These are phyloP conservation scores for Dipodomys merriami DNA, from an alignment of 2,113 vertebrate species.

Conservation along the genomic window DNA sequence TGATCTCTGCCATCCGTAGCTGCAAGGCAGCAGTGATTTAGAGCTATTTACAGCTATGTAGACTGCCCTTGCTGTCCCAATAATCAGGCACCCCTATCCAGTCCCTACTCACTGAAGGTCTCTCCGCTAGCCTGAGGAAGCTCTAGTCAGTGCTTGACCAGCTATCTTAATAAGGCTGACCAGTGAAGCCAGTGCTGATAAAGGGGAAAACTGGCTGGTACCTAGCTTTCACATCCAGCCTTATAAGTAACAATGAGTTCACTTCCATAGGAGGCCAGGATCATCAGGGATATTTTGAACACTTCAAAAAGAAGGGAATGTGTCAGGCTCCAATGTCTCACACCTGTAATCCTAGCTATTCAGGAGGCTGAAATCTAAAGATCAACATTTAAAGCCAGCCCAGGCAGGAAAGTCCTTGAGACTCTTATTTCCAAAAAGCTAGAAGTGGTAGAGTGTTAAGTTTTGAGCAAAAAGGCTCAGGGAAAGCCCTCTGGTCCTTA, in stretches of 20 bases:
- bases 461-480: no score
- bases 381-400: no score
- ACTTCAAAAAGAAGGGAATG: background rate
- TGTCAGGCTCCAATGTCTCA: no score
- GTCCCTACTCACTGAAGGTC: no score
- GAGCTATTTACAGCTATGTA: background rate
- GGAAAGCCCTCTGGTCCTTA: no score
- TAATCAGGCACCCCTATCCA: background rate
- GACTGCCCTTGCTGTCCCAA: background rate
- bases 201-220: background rate
- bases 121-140: background rate
- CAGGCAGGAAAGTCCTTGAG: no score
- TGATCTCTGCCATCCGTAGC: background rate
- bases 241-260: background rate
- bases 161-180: background rate
- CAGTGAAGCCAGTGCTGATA: background rate
- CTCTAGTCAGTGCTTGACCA: background rate
- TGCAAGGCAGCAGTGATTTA: background rate
- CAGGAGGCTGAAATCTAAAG: no score
- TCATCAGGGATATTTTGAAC: background rate
- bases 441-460: no score
- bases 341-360: background rate
- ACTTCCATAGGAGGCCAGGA: background rate
- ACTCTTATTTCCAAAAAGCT: no score
- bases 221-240: background rate